Base-by-base conservation (phyloP, 1,140 invertebrate genomes). In the Penaeus indicus region DNA sequence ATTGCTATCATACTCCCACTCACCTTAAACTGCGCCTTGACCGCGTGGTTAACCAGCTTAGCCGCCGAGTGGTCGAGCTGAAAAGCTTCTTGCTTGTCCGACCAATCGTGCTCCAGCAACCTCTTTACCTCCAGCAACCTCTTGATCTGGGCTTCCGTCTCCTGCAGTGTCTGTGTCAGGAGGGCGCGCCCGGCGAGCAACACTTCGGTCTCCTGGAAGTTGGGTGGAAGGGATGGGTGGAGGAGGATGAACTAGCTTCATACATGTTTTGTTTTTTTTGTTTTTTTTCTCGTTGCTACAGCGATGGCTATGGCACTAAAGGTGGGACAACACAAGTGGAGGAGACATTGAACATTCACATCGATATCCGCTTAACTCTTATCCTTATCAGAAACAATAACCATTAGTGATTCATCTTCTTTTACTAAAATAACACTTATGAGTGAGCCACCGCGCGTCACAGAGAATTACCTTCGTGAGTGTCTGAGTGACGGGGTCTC, bases 51-150 rank as follows among this genome's bases (percentile, higher is more conserved):
- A 47, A 84, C 84, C 0, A 91, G 88, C 60, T 89, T 91, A 27
- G 90, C 90, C 22, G 90, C 90, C 19, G 67, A 87, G 84, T 85
- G 85, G 64, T 91, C 90, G 38, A 90, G 75, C 78, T 91, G 90
- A 38, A 91, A 89, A 27, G 90, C 90, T 21, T 91, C 90, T 77
- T 87, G 90, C 61, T 91, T 91, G 81, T 91, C 90, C 8, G 90
- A 91, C 90, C 90, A 91, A 64, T 90, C 88, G 67, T 89, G 88
- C 72, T 91, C 90, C 78, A 91, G 85, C 27, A 89, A 72, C 13
- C 86, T 61, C 82, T 91, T 89, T 13, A 91, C 85, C 69, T 91
- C 90, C 78, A 86, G 87, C 85, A 91, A 82, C 21, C 88, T 85
- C 18, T 32, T 42, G 18, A 89, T 91, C 63, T 87, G 86, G 22